These are phyloP conservation scores for Crotalus horridus DNA, from an alignment of 2,113 vertebrate species.

Conservation along the genomic window DNA sequence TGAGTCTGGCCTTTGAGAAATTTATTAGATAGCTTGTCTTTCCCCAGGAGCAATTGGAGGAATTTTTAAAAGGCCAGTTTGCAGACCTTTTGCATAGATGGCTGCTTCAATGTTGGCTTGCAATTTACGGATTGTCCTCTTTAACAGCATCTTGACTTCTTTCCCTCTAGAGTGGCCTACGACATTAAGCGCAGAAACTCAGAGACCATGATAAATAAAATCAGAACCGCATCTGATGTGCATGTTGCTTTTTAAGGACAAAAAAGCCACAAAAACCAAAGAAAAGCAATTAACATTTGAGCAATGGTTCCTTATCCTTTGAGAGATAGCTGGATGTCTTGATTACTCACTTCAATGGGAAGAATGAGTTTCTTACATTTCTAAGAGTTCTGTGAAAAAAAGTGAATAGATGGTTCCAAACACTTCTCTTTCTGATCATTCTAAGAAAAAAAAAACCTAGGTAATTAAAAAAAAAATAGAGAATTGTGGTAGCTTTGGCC, in stretches of 20 bases:
- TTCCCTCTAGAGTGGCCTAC: constrained; percentile 14
- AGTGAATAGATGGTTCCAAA: neutral
- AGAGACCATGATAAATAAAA: neutral
- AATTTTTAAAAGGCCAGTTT: neutral
- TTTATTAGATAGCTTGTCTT: neutral
- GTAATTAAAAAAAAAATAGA: constrained; percentile 3
- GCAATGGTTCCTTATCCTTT: constrained; percentile 2
- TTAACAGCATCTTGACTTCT: constrained; percentile 41
- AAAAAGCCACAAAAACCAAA: neutral
- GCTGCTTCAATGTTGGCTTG: neutral
- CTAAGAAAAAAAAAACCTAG: neutral
- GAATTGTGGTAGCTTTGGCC: no score
- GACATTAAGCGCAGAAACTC: constrained; percentile 15
- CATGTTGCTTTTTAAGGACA: neutral
- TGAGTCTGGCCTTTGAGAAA: neutral
- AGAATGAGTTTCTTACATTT: neutral
- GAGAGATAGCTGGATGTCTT: constrained; percentile 21
- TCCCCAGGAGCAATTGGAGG: neutral
- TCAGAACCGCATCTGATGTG: neutral
- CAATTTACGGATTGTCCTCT: neutral
- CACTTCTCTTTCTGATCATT: neutral
- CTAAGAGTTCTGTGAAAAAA: constrained; percentile 19
- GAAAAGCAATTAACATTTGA: constrained; percentile 31
- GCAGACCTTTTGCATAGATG: neutral
- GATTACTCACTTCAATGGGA: constrained; percentile 17